Evolutionary conservation across 2,888 invertebrate genomes (phyloP).

Genomic region (Amblyjoppa fuscipennis): DNA sequence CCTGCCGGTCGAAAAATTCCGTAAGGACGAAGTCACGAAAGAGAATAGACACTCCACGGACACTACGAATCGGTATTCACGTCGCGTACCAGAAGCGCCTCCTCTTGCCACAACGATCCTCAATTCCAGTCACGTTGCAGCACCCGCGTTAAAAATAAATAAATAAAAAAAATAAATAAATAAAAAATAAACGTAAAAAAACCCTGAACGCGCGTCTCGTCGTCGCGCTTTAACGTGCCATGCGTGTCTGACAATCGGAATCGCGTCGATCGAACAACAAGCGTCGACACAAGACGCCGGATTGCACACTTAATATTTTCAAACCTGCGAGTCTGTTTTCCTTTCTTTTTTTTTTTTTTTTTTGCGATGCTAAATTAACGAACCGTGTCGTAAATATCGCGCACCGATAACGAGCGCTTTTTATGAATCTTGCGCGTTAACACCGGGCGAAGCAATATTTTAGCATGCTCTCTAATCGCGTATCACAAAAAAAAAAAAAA

Average conservation of each 20-base stretch:
- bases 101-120: constrained; percentile 21
- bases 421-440: constrained; percentile 4
- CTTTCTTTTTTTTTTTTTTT: constrained; percentile 13
- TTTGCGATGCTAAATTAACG: background rate
- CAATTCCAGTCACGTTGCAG: constrained; percentile 60
- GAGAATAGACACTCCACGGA: constrained; percentile 42
- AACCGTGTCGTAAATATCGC: constrained; percentile 1
- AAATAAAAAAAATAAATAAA: constrained; percentile 32
- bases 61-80: constrained; percentile 57
- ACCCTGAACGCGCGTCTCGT: constrained; percentile 2
- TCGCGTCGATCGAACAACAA: background rate
- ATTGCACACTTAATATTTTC: constrained; percentile 25
- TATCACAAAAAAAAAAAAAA: too few species aligned
- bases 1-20: constrained; percentile 14
- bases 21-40: constrained; percentile 26
- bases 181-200: background rate
- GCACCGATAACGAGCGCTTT: background rate
- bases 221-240: constrained; percentile 16
- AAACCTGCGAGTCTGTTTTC: background rate
- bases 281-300: background rate
- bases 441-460: background rate
- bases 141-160: constrained; percentile 49
- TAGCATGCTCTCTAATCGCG: background rate
- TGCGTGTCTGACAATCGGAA: constrained; percentile 41
- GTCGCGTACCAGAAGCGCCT: constrained; percentile 18